Conservation (phyloP, 2,113 vertebrate species). For the Odocoileus virginianus region DNA sequence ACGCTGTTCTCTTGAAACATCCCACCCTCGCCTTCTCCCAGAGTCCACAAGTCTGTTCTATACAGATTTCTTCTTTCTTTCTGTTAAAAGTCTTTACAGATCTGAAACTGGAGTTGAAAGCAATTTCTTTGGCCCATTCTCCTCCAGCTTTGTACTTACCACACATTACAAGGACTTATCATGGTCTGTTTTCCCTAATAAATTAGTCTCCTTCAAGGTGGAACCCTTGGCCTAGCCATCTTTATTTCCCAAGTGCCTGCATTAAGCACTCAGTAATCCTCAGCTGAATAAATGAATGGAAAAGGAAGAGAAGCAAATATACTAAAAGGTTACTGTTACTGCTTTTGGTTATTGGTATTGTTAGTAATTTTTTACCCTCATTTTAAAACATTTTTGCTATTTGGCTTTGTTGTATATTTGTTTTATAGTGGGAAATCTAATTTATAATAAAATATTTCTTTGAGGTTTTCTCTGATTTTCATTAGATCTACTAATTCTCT, state of each 20-base stretch:
- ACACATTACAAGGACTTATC: neutral
- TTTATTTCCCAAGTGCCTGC: neutral
- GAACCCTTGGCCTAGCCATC: neutral
- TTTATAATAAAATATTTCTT: neutral
- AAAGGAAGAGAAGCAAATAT: neutral
- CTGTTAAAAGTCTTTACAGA: neutral
- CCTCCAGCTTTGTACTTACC: neutral
- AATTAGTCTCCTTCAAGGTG: neutral
- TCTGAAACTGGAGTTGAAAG: neutral
- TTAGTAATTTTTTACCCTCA: neutral
- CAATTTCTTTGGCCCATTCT: neutral
- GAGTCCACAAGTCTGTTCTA: too few relatives aligned
- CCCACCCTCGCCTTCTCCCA: too few relatives aligned
- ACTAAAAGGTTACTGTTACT: neutral
- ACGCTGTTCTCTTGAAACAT: too few relatives aligned
- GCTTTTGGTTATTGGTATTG: neutral
- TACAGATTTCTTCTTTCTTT: neutral
- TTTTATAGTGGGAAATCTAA: constrained; percentile 10
- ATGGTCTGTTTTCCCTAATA: neutral
- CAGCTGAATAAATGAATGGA: neutral
- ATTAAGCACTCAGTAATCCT: neutral
- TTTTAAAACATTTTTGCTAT: constrained; percentile 3
- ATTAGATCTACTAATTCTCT: constrained; percentile 17
- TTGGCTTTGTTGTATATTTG: neutral
- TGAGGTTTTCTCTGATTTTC: constrained; percentile 8